These are phyloP conservation scores for Drosophila anceps DNA, from an alignment of 2,888 invertebrate species.

Conservation along the genomic window DNA sequence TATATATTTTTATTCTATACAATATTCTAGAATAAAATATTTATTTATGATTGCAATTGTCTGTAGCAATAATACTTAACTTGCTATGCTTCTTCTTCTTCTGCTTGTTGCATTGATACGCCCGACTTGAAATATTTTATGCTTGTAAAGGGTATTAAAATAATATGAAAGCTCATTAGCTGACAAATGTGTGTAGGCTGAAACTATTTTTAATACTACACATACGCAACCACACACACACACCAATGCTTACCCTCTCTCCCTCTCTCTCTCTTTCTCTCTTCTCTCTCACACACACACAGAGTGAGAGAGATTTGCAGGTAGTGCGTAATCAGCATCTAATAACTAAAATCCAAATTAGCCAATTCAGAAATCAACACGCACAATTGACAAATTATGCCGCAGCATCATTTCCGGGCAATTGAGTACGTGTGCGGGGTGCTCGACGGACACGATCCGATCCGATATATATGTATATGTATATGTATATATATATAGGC, in stretches of 20 bases:
- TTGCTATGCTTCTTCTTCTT: not conserved
- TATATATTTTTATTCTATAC: no score
- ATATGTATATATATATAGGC: not conserved
- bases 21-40: not conserved
- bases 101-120: constrained; percentile 1
- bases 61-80: no score
- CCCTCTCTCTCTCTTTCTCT: no score
- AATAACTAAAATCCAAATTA: constrained; percentile 82
- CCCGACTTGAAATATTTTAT: not conserved
- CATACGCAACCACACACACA: constrained; percentile 15
- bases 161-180: constrained; percentile 70
- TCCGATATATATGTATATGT: constrained; percentile 6
- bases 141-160: constrained; percentile 17
- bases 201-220: constrained; percentile 46
- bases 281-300: constrained; percentile 3
- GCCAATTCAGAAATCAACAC: constrained; percentile 83
- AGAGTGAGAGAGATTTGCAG: not conserved
- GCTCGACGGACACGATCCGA: constrained; percentile 9
- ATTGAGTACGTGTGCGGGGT: constrained; percentile 75
- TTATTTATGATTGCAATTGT: not conserved
- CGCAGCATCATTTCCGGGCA: constrained; percentile 80
- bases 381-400: constrained; percentile 82
- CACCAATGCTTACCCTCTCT: no score
- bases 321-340: constrained; percentile 71
- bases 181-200: constrained; percentile 37